Percentiles rank a stretch among this genome's conserved stretches.
phyloP scores from a whole-genome alignment of 2,797 vertebrate genomes.

The Myotis planiceps region DNA sequence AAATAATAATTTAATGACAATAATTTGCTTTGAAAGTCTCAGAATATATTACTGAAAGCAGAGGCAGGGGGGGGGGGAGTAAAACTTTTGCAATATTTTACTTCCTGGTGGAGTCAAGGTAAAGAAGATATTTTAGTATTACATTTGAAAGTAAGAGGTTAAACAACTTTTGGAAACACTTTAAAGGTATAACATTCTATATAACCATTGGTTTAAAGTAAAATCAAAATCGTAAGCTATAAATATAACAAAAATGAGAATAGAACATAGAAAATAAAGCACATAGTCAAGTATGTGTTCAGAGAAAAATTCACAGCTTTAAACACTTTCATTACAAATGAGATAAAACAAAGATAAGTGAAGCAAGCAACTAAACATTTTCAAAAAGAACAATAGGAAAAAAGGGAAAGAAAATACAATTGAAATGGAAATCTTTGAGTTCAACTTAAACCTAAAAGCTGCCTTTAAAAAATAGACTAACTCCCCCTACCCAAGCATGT shows the following conservation, averaged over 20 bases:
- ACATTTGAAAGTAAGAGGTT: not conserved
- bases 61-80: not conserved
- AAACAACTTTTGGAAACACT: not conserved
- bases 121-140: not conserved
- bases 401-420: not conserved
- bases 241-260: not conserved
- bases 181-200: not conserved
- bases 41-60: not conserved
- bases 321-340: not conserved
- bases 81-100: not conserved
- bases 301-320: not conserved
- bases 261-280: not conserved
- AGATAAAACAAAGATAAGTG: not conserved
- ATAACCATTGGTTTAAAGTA: not conserved
- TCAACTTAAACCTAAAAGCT: not conserved
- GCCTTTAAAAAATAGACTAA: not conserved
- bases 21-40: not conserved
- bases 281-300: not conserved
- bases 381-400: not conserved
- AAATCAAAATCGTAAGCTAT: not conserved
- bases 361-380: not conserved
- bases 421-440: not conserved
- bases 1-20: not conserved
- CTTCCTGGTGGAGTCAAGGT: not conserved
- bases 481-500: not conserved